Base-by-base conservation (phyloP, 2,888 invertebrate genomes). In the Drosophila mimica region DNA sequence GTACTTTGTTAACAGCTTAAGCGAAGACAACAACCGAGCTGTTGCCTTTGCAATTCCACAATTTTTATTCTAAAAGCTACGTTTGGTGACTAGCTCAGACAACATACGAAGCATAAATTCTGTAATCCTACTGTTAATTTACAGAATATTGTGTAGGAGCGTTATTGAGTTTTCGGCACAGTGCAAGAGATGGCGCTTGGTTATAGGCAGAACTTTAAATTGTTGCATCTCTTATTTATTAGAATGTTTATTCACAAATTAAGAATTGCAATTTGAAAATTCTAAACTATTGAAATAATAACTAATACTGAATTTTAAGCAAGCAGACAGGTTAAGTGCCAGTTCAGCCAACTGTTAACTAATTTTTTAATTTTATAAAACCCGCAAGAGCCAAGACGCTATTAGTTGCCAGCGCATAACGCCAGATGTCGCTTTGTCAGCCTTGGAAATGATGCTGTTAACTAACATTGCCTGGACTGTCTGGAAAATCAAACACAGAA, bases 391-490 rank as follows among this genome's bases (percentile, higher is more conserved):
- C 33, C 5, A 33, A 33, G 11, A 33, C 33, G 33, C 4, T 25
- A 25, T 25, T 7, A 38, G n/a, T 25, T 59, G 13, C 0, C 15
- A 7, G 9, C 5, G 0, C 15, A 20, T 0, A 25, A 2, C 69
- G 40, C 40, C 13, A 74, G 74, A 71, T 40, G 74, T 46, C 78
- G 78, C 58, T 13, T 43, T 38, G 0, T 0, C 15, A 9, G 25
- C 1, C 20, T 33, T 25, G 7, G 1, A 31, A 33, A 31, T 33
- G 1, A 36, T 25, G 15, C 33, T 34, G 46, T 46, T 25, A 46
- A 0, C 15, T 46, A 46, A 25, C 17, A 11, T 3, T 17, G 25
- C 11, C 17, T 46, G 7, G 8, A 15, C 3, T 4, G 15, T 2
- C 15, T 46, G 20, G 4, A 15, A 15, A 15, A 46, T 15, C 15